Percentiles rank a stretch among this genome's conserved stretches.
Conservation (phyloP, 2,888 invertebrate species). For the Psylliodes chrysocephalus region DNA sequence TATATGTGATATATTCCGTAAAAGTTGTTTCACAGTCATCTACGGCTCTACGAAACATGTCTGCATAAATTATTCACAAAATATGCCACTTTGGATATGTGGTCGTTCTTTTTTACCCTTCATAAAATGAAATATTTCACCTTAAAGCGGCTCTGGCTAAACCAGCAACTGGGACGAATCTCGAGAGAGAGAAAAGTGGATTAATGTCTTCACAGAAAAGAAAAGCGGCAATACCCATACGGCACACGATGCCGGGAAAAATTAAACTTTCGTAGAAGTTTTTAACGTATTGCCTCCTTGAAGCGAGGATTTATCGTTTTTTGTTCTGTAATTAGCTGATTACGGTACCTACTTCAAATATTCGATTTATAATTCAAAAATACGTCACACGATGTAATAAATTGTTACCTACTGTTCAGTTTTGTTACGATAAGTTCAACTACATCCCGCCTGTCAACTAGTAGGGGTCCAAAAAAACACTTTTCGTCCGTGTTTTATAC, state of each 20-base stretch:
- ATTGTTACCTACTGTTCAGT: no score
- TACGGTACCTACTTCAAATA: no score
- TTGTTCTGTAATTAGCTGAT: not conserved
- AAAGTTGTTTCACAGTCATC: not conserved
- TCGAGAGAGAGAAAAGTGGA: constrained; percentile 12
- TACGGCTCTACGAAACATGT: not conserved
- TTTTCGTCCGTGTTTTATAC: no score
- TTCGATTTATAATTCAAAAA: no score
- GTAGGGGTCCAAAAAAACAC: no score
- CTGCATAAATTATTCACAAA: constrained; percentile 10
- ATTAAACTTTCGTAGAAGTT: not conserved
- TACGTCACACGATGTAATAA: no score
- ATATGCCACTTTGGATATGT: not conserved
- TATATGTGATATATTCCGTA: not conserved
- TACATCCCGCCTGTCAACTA: no score
- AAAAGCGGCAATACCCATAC: constrained; percentile 10
- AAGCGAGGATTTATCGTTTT: not conserved
- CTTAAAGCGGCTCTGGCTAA: not conserved
- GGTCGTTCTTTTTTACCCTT: not conserved
- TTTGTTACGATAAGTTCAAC: no score
- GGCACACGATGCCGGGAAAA: not conserved
- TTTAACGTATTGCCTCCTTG: not conserved
- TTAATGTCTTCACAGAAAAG: constrained; percentile 11
- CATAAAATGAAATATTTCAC: not conserved
- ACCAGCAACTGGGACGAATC: not conserved